Evolutionary conservation across 2,113 vertebrate species (phyloP).

Genomic region (Bos indicus): DNA sequence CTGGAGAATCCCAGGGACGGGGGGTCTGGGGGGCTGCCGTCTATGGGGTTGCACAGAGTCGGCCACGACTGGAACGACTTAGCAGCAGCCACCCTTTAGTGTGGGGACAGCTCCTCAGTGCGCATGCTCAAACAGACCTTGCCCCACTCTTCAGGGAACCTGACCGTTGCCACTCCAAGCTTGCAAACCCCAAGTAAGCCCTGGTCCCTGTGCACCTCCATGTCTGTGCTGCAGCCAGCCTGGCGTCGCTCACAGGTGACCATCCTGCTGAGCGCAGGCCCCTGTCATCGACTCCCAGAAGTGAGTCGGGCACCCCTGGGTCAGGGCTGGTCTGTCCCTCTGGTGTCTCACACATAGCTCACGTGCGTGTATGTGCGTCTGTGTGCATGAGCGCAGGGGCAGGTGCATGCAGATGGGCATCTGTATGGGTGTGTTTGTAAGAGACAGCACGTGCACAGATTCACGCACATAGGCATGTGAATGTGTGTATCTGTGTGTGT

Average conservation of each 20-base stretch:
- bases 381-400: fast-evolving
- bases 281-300: not conserved
- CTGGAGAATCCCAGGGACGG: no score
- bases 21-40: no score
- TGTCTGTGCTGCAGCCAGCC: not conserved
- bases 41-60: no score
- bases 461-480: not conserved
- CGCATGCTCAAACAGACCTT: not conserved
- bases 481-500: not conserved
- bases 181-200: not conserved
- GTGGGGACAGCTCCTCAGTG: no score
- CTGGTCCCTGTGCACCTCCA: not conserved
- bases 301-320: not conserved
- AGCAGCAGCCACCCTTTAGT: no score
- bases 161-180: not conserved
- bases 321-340: not conserved
- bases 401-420: not conserved
- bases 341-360: not conserved
- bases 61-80: no score
- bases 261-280: not conserved
- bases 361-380: fast-evolving
- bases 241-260: not conserved
- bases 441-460: not conserved
- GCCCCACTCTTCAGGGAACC: not conserved
- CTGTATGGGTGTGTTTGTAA: not conserved